Base-by-base conservation (phyloP, 2,113 vertebrate species). In the Phoxinus phoxinus region DNA sequence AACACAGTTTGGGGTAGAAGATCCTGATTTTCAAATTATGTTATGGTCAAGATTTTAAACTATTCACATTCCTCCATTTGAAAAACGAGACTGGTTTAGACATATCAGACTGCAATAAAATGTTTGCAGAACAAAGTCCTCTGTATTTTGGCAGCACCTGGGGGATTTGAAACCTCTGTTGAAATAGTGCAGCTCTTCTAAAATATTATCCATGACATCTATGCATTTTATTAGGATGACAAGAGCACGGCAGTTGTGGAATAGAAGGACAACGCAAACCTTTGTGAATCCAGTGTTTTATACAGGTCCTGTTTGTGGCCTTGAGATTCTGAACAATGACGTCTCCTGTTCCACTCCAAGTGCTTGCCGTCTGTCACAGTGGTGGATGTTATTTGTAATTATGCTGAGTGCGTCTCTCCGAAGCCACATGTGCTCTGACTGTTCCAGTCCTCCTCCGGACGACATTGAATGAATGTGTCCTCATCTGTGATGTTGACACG, bases 381-480 rank as follows among this genome's bases (percentile, higher is more conserved):
- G 32, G 63, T 25, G 41, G 72, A 80, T 23, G 74, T 75, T 88
- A 11, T 75, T 32, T 2, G 25, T 86, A 84, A 84, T 86, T 84
- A 86, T 79, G 58, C 81, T 30, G 67, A 81, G 71, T 84, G 48
- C 8, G 30, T 72, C 44, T 51, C 58, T 84, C n/a, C 1, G 46
- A 69, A 51, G 48, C 83, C 72, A 85, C 85, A 72, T 65, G 58
- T 61, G 37, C 25, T 80, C 72, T 84, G 81, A 78, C 88, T 83
- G 63, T 76, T 67, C 65, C 35, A 65, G 58, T 77, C 84, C 76
- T 87, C 87, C 81, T 89, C 86, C 63, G 78, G 37, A 86, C 58
- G 85, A 89, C 89, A 74, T 88, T 85, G 88, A 90, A 89, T 90
- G 88, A 90, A 89, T 81, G 86, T 81, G 82, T 81, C 87, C 83